Conservation (phyloP, 2,797 vertebrate genomes). For the Caiman crocodilus region DNA sequence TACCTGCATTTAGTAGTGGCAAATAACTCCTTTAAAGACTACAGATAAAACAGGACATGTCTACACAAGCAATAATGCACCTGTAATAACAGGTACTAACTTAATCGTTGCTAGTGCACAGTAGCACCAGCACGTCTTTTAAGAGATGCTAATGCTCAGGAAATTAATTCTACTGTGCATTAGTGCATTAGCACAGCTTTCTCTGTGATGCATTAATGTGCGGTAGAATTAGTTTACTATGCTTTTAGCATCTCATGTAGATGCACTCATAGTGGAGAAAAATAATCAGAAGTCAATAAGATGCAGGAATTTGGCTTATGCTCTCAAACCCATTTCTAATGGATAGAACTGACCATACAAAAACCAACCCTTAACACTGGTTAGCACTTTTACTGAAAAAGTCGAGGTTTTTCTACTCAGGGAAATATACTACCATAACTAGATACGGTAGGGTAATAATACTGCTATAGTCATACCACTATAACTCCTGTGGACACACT, state of each 20-base stretch:
- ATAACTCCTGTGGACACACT: background rate
- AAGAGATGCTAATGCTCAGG: too few relatives aligned
- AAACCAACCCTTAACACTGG: background rate
- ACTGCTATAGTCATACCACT: background rate
- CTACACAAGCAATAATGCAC: too few relatives aligned
- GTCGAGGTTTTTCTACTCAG: background rate
- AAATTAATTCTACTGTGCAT: too few relatives aligned
- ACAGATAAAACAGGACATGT: too few relatives aligned
- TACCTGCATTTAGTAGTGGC: conserved; percentile 24
- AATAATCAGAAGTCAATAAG: conserved; percentile 9
- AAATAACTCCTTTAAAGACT: conserved; percentile 23
- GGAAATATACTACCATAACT: background rate
- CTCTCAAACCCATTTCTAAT: background rate
- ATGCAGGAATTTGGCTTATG: background rate
- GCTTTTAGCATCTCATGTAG: too few relatives aligned
- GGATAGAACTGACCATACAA: background rate
- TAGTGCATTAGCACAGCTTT: too few relatives aligned
- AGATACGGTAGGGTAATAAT: background rate
- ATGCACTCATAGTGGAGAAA: background rate
- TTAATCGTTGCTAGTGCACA: too few relatives aligned
- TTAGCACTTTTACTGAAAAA: background rate
- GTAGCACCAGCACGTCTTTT: too few relatives aligned
- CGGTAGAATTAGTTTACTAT: too few relatives aligned
- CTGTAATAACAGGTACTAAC: too few relatives aligned
- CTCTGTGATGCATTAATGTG: too few relatives aligned